Evolutionary conservation across 2,888 invertebrate species (phyloP).

Genomic region (Athalia cordata): DNA sequence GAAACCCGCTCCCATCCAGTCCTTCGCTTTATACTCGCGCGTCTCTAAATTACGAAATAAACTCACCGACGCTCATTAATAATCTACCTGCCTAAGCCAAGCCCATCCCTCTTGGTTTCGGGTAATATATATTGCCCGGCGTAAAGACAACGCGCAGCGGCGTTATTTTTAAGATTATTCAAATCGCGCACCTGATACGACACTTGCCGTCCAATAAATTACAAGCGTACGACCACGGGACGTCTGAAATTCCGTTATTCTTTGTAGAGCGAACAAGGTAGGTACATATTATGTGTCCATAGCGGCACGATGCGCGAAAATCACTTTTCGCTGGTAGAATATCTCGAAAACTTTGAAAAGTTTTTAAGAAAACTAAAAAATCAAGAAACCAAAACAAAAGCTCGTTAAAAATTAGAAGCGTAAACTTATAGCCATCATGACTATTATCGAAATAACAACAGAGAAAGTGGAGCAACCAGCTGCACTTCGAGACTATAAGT

Average conservation of each 20-base stretch:
- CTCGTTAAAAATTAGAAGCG: conserved; percentile 14
- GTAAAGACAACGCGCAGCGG: conserved; percentile 27
- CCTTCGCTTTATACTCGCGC: not conserved
- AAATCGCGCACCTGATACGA: conserved; percentile 45
- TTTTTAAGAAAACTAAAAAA: not conserved
- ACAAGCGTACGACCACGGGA: not conserved
- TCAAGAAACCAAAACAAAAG: not conserved
- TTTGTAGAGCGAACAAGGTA: not conserved
- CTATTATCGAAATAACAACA: conserved; percentile 15
- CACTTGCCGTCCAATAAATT: conserved; percentile 41
- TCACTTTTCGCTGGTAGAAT: not conserved
- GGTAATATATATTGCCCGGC: conserved; percentile 40
- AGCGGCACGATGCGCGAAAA: not conserved
- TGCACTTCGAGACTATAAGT: not conserved
- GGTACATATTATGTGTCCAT: too few species aligned
- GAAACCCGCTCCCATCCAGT: not conserved
- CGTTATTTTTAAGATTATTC: conserved; percentile 48
- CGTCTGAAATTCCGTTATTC: not conserved
- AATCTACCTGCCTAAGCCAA: conserved; percentile 40
- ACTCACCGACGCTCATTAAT: conserved; percentile 32
- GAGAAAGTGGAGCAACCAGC: not conserved
- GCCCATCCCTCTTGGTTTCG: conserved; percentile 28
- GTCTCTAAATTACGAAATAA: conserved; percentile 33
- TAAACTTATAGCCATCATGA: not conserved
- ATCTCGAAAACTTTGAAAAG: not conserved